Evolutionary conservation across 1,140 invertebrate species (phyloP), one percentile per base, ranked within the genome.

Genomic region (Arctopsyche grandis): DNA sequence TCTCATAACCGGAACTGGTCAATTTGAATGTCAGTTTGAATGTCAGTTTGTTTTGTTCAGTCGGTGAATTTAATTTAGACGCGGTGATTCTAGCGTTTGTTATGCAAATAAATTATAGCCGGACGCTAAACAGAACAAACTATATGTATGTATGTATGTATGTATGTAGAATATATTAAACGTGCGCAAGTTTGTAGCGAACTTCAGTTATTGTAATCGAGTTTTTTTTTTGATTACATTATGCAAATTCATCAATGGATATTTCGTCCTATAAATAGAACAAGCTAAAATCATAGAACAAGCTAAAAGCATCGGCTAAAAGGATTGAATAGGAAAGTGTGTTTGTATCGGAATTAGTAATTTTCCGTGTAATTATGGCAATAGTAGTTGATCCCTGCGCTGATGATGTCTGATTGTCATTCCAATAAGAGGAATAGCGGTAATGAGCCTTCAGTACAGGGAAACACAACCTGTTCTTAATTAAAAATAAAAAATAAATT

Each of bases 71-170:
- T 81, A 78, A 81, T 78, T 81, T 78, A 58, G 38, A 16, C 29
- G 26, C 16, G 69, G 71, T 78, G 70, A 78, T 81, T 81, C 66
- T 29, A 63, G 60, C 74, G 77, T 74, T 71, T 71, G 76, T 81
- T 81, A 81, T 78, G 76, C 77, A 81, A 81, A 81, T 81, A 81
- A 81, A 77, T 77, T 81, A 66, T 75, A 66, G 75, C 29, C 38
- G 56, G 60, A 77, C 75, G 60, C 26, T 69, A 19, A 77, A n/a
- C 58, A 44, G 46, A 76, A 76, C 48, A 14, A 52, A 14, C 10
- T 52, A 52, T 12, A 52, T 52, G 12, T 46, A 46, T 46, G 12
- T 46, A 46, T 46, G 12, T 46, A 46, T 52, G 12, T 52, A 52
- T 52, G 16, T 52, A 52, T 12, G 16, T 52, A 14, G 48, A 12